A percentile compares a stretch with the other conserved stretches of the same genome.
Conservation (phyloP, 2,888 invertebrate species). For the Electrophaes corylata region DNA sequence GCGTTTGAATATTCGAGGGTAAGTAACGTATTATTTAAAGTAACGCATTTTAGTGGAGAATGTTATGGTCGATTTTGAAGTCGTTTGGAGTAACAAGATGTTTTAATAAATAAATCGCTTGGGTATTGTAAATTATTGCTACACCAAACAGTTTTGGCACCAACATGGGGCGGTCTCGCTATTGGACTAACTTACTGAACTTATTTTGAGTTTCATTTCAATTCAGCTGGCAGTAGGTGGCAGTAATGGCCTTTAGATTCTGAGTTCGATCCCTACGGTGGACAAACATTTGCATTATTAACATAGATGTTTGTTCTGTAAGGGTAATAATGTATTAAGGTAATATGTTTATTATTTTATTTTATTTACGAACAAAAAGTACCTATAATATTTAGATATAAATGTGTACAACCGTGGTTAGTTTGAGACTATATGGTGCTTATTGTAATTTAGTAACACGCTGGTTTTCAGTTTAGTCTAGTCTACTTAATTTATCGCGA, state of each 20-base stretch:
- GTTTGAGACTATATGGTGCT: too few relatives aligned
- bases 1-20: too few relatives aligned
- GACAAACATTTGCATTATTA: background rate
- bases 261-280: background rate
- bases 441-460: background rate
- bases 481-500: slow-evolving; percentile 1
- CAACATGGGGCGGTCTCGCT: background rate
- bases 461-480: slow-evolving; percentile 4
- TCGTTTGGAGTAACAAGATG: background rate
- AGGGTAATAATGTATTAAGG: background rate
- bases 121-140: background rate
- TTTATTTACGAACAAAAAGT: too few relatives aligned
- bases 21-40: background rate
- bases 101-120: background rate
- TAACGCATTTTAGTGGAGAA: background rate
- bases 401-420: too few relatives aligned
- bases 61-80: background rate
- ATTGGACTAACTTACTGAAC: too few relatives aligned
- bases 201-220: background rate
- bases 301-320: background rate
- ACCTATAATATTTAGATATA: too few relatives aligned
- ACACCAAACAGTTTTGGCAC: background rate
- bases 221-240: background rate
- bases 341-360: too few relatives aligned
- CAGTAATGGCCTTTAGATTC: background rate